Conservation (phyloP, 1,140 invertebrate genomes). For the Propsilocerus akamusi region DNA sequence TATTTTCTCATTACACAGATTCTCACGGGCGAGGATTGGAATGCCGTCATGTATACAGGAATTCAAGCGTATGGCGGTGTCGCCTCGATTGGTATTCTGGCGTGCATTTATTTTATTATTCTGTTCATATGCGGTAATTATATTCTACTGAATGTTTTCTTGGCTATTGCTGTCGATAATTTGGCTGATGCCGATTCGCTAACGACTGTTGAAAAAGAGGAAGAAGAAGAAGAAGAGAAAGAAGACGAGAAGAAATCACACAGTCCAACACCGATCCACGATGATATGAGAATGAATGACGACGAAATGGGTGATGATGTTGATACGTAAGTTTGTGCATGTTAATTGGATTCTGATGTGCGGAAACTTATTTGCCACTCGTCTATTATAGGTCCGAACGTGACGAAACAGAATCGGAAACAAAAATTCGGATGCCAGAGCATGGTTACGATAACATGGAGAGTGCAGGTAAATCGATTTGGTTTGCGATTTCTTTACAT, state of each 20-base stretch:
- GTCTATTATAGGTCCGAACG: conserved; percentile 26
- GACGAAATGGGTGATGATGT: too few species aligned
- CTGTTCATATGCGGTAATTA: conserved; percentile 99
- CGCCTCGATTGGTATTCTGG: conserved; percentile 64
- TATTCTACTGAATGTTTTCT: conserved; percentile 98
- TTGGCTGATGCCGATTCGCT: conserved; percentile 94
- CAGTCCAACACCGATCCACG: conserved; percentile 36
- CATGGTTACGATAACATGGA: conserved; percentile 30
- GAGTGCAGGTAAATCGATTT: conserved; percentile 7
- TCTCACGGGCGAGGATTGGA: conserved; percentile 99
- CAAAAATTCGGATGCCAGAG: conserved; percentile 41
- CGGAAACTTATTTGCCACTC: conserved; percentile 41
- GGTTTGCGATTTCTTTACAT: too few species aligned
- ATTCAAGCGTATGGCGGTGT: conserved; percentile 93
- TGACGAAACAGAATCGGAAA: conserved; percentile 47
- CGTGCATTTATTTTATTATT: conserved; percentile 96
- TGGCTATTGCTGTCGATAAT: conserved; percentile 99
- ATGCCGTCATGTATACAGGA: conserved; percentile 96
- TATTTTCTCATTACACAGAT: conserved; percentile 44
- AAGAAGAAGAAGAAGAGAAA: conserved; percentile 31
- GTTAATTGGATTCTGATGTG: conserved; percentile 43
- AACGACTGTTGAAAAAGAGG: conserved; percentile 83
- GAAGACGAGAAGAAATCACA: conserved; percentile 37
- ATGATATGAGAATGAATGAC: conserved; percentile 29
- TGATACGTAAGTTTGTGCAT: conserved; percentile 45